Evolutionary conservation across 2,888 invertebrate genomes (phyloP), one percentile per base, ranked within the genome.

Genomic region (Drosophila leonis): DNA sequence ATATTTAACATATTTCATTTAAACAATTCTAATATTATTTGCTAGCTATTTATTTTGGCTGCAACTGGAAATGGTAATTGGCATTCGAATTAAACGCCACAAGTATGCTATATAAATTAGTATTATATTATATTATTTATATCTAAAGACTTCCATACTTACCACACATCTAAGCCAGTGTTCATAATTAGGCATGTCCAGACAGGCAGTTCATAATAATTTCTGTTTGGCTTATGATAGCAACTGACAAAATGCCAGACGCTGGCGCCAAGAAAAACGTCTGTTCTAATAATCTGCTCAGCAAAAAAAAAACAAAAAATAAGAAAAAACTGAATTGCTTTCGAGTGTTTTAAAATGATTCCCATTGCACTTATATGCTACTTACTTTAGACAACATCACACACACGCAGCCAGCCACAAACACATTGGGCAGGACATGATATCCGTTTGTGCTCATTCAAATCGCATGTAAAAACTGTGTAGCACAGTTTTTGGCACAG

Each of bases 381-480:
- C 78, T 79, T 79, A 66, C 73, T 79, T 77, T 77, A 48, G 69
- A 65, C 64, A 80, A 79, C 65, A 74, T 56, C 60, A 55, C 42
- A 65, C 55, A 42, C 52, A n/a, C 33, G 61, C n/a, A 49, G 33
- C 67, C 55, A 72, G 39, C 48, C 31, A 60, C 18, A 55, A 31
- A 54, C 52, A 66, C 20, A 37, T 27, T 29, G 49, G 52, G 57
- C 69, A 44, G 64, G 64, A 77, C 75, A 78, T 76, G 83, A 83
- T 83, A 78, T 83, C 85, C 85, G 87, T 60, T 85, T 80, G 85
- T 80, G 82, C 84, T 83, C 83, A 86, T 85, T 83, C 86, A 86
- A 85, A 86, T 86, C 80, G 82, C 86, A 81, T 86, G 84, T 83
- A 84, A 84, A 84, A 83, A 77, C 65, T 73, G 64, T 77, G 74